Conservation (phyloP, 2,888 invertebrate genomes). For the Diadegma fenestrale region DNA sequence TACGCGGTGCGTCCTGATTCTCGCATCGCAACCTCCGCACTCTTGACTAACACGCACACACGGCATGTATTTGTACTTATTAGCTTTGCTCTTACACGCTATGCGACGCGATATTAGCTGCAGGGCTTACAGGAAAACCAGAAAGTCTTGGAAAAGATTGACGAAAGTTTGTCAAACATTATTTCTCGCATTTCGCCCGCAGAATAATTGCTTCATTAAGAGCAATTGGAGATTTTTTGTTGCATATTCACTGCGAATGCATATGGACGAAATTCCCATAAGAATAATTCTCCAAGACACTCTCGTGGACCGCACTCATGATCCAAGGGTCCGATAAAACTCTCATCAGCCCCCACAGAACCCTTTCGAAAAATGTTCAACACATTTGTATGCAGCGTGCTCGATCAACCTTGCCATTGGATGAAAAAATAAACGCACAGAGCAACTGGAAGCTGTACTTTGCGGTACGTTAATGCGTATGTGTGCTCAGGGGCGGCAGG, state of each 20-base stretch:
- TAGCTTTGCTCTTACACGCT: background rate
- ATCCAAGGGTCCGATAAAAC: constrained; percentile 38
- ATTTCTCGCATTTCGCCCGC: background rate
- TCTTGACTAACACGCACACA: constrained; percentile 30
- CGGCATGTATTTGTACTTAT: background rate
- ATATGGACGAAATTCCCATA: constrained; percentile 18
- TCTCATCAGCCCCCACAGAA: constrained; percentile 30
- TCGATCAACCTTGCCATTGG: background rate
- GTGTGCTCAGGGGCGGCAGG: background rate
- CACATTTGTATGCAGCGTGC: constrained; percentile 46
- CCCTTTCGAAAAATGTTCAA: constrained; percentile 49
- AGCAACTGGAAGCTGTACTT: constrained; percentile 42
- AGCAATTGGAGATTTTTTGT: background rate
- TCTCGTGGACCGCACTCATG: constrained; percentile 19
- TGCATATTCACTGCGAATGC: constrained; percentile 3
- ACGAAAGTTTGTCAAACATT: constrained; percentile 11
- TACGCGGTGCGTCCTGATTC: constrained; percentile 68
- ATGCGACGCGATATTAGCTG: constrained; percentile 14
- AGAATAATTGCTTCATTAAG: background rate
- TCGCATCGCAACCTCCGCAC: constrained; percentile 64
- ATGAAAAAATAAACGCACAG: constrained; percentile 35
- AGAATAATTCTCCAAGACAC: constrained; percentile 1
- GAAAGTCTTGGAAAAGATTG: constrained; percentile 23
- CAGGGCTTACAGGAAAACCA: constrained; percentile 36
- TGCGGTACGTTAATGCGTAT: constrained; percentile 52